Base-by-base conservation (phyloP, 2,113 vertebrate genomes). In the Paedocypris sp. region DNA sequence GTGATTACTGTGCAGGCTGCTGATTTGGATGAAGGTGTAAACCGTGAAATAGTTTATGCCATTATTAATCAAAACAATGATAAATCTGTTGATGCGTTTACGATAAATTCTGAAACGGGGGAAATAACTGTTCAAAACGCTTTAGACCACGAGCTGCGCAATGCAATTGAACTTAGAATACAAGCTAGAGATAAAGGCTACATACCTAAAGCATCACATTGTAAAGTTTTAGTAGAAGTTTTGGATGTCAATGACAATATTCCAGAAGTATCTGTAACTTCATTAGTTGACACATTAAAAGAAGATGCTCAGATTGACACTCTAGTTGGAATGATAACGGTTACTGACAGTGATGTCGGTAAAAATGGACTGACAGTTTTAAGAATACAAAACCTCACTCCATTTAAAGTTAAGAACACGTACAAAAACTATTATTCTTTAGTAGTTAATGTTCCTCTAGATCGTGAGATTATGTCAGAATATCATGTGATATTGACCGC, bases 211-310 rank as follows among this genome's bases (percentile, higher is more conserved):
- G 80, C 79, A 0, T 86, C 81, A 0, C 83, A 89, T 16, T 82
- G 86, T 41, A 91, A 85, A 72, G 52, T 91, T 28, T 70, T 87
- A 22, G 58, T 89, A 4, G 84, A 86, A 74, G 66, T 91, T 1
- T 66, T 73, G 54, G 89, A 91, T 67, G 46, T 87, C 33, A 91
- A 91, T 66, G 86, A 91, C 59, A 89, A 90, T 43, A 42, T 6
- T 2, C 89, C 89, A 2, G 77, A 84, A 68, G 70, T 89, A 18
- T 73, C 67, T 3, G 61, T 90, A 10, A 84, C 79, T 0, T 88
- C 86, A 28, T 68, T 90, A 4, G 74, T 75, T 9, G 77, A 68
- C 6, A 67, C 73, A 4, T 67, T 84, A 4, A 63, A 25, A 46
- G 83, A 84, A 50, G 67, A 83, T 3, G 69, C 78, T 18, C 20